A percentile compares a stretch with the other conserved stretches of the same genome.
These are phyloP conservation scores for Oithona nana DNA, from an alignment of 2,888 invertebrate species.

Conservation along the genomic window DNA sequence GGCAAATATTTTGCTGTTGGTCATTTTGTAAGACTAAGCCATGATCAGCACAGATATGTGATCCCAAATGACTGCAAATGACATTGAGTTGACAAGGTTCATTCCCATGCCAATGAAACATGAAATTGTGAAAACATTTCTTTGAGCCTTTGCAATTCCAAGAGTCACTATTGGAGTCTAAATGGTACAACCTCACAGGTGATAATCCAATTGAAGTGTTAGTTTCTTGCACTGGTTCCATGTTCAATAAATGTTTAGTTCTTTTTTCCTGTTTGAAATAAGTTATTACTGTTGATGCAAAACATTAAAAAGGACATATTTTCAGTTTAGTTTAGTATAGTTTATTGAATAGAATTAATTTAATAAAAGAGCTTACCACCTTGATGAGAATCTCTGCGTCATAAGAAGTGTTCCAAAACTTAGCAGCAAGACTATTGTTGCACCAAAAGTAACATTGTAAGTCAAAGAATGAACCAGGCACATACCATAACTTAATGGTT, in stretches of 20 bases:
- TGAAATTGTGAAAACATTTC: neutral
- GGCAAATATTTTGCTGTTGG: neutral
- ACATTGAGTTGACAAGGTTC: neutral
- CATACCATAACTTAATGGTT: neutral
- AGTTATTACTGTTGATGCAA: too few relatives aligned
- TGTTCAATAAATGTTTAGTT: neutral
- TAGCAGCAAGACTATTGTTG: neutral
- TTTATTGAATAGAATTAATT: too few relatives aligned
- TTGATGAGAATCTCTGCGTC: neutral
- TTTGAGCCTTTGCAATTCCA: neutral
- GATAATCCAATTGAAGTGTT: neutral
- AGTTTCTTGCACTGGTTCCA: neutral
- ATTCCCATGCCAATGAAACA: neutral
- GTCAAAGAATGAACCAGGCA: neutral
- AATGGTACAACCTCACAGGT: neutral
- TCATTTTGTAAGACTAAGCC: neutral
- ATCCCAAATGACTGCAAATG: neutral
- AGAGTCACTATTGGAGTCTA: neutral
- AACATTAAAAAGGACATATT: too few relatives aligned
- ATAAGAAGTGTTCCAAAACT: neutral
- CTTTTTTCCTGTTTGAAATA: neutral
- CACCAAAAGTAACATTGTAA: neutral
- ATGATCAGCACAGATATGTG: neutral
- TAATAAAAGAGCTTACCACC: neutral
- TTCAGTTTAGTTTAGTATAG: too few relatives aligned